phyloP scores from a whole-genome alignment of 2,888 invertebrate genomes.

The Zhuqinia jingwanae region DNA sequence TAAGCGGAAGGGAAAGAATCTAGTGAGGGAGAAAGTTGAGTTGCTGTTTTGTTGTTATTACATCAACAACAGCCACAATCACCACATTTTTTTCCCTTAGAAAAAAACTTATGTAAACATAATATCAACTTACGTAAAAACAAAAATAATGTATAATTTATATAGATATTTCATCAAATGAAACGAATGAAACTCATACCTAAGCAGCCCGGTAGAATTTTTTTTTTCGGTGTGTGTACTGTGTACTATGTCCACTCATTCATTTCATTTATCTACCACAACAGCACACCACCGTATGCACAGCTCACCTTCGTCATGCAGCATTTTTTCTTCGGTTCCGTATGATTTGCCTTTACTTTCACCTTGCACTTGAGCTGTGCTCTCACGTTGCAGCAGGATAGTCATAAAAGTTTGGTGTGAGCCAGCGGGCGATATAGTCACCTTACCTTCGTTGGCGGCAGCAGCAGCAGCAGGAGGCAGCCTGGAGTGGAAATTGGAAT shows the following conservation, averaged over 20 bases:
- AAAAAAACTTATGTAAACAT: too few species aligned
- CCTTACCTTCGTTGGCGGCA: background rate
- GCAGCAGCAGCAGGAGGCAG: constrained; percentile 10
- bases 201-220: background rate
- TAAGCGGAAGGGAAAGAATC: background rate
- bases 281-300: background rate
- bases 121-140: too few species aligned
- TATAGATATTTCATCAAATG: background rate
- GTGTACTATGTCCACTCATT: constrained; percentile 19
- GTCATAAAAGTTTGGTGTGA: constrained; percentile 8
- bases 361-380: constrained; percentile 54
- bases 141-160: too few species aligned
- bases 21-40: background rate
- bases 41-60: constrained; percentile 15
- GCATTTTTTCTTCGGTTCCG: background rate
- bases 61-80: background rate
- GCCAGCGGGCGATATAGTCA: constrained; percentile 37
- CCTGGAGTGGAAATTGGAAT: constrained; percentile 30
- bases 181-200: too few species aligned
- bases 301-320: constrained; percentile 17
- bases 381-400: constrained; percentile 1
- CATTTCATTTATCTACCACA: constrained; percentile 43
- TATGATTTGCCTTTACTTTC: constrained; percentile 13
- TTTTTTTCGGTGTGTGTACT: background rate
- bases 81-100: background rate